Evolutionary conservation across 2,113 vertebrate genomes (phyloP).

Genomic region (Perognathus longimembris): DNA sequence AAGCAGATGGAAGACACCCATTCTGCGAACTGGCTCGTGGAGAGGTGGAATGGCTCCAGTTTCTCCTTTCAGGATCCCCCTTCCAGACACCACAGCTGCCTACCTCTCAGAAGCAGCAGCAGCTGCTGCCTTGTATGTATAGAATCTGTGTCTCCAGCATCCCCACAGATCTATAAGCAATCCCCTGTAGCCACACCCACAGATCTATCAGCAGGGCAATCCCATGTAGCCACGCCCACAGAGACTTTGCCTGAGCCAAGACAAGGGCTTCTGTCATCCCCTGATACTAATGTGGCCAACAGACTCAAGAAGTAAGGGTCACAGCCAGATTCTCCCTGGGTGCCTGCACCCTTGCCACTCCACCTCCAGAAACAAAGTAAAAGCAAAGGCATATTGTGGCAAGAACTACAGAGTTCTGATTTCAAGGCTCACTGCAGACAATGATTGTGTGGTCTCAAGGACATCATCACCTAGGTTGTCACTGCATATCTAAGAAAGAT

Average conservation of each 20-base stretch:
- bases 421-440: not conserved
- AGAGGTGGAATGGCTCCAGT: not conserved
- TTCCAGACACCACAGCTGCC: too few relatives aligned
- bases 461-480: not conserved
- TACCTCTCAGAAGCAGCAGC: too few relatives aligned
- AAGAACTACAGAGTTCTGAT: not conserved
- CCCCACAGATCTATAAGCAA: not conserved
- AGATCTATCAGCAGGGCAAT: not conserved
- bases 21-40: not conserved
- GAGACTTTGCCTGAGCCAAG: not conserved
- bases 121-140: not conserved
- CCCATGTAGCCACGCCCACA: not conserved
- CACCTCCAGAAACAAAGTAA: not conserved
- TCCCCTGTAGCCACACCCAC: not conserved
- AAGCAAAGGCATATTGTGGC: accelerated
- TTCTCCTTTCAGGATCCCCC: too few relatives aligned
- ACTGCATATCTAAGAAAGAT: not conserved
- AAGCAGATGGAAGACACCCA: not conserved
- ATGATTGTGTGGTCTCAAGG: not conserved
- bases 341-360: not conserved
- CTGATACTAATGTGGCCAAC: not conserved
- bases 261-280: too few relatives aligned
- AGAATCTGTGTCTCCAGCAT: not conserved
- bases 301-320: not conserved
- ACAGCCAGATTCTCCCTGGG: not conserved